Evolutionary conservation across 2,113 vertebrate genomes (phyloP), one percentile per base, ranked within the genome.

Genomic region (Mesocricetus auratus): DNA sequence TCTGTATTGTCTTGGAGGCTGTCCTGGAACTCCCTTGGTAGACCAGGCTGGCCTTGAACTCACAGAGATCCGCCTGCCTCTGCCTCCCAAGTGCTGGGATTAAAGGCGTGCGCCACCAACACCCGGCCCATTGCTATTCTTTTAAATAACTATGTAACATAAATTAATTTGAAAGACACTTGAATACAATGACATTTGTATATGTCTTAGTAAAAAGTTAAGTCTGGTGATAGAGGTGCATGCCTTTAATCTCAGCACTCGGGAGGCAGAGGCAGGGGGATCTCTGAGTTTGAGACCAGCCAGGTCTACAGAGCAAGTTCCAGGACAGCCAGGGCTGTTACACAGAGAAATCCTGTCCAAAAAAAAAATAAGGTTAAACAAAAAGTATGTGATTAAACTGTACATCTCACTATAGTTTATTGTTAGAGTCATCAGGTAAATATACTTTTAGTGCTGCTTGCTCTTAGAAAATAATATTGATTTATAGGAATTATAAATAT

Each of bases 381-480:
- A 94, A 88, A 90, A 71, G 36, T 66, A 78, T 92, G 33, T 89
- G 39, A 82, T 82, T 93, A 89, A 95, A 94, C 81, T 91, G 22
- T 97, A 90, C 93, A 58, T 50, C 19, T 68, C 68, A 86, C 50
- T 91, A 12, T 75, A 24, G 33, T 85, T 95, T 93, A 68, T 39
- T 71, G 2, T 92, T 86, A 86, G 58, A 66, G 29, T 53, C 36
- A 6, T 56, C 22, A 79, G 31, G 74, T n/a, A 33, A 19, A 45
- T 89, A 36, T 86, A 31, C 31, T 29, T 75, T 88, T 86, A 93
- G 22, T 82, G 60, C 39, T 86, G 21, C 86, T 86, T 68, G 16
- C 69, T 66, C 89, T 94, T 86, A 95, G 81, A 92, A 92, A 91
- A 74, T 50, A 94, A 12, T 83, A 69, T 36, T 94, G 60, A 82